Evolutionary conservation across 2,113 vertebrate species (phyloP), one percentile per base, ranked within the genome.

Genomic region (Pachycephala philippinensis): DNA sequence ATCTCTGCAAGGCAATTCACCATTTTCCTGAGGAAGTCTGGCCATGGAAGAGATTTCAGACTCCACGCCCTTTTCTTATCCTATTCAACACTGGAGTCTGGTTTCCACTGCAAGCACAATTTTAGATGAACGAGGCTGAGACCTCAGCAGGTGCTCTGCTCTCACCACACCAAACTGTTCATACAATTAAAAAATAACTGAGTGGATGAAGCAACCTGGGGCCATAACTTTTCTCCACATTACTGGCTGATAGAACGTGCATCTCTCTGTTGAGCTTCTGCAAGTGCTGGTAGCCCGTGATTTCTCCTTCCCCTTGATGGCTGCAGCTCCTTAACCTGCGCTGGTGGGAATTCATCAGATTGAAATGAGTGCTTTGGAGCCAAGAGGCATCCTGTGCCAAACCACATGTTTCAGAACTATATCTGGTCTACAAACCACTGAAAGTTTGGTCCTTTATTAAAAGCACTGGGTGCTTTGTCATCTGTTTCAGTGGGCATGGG

Each of bases 381-480:
- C 91, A 93, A 89, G 71, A 75, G 87, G 39, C 59, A 31, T 31
- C 84, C 30, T 45, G 30, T 71, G 75, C 71, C 71, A 87, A 96
- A 87, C 68, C 31, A 4, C 84, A 76, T 7, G 66, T 84, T 95
- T 94, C 77, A 77, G 93, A 91, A 91, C 60, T 3, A 0, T 60
- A 70, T 72, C 84, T 85, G 56, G 53, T 90, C 79, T 64, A 90
- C 79, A 84, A 77, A 70, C 89, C 70, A 64, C 87, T 65, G 56
- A 47, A 89, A 35, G 91, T 91, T 92, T 95, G 84, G 86, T 64
- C 77, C 91, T 79, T 95, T 95, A 92, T 91, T 91, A 92, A 94
- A 93, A 96, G 91, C 94, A 89, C 47, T 7, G 52, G 69, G 65
- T 64, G 94, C 93, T 95, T 92, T 64, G 87, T 96, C 96, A 96